Conservation (phyloP, 2,797 vertebrate genomes). For the Sparidentex hasta region DNA sequence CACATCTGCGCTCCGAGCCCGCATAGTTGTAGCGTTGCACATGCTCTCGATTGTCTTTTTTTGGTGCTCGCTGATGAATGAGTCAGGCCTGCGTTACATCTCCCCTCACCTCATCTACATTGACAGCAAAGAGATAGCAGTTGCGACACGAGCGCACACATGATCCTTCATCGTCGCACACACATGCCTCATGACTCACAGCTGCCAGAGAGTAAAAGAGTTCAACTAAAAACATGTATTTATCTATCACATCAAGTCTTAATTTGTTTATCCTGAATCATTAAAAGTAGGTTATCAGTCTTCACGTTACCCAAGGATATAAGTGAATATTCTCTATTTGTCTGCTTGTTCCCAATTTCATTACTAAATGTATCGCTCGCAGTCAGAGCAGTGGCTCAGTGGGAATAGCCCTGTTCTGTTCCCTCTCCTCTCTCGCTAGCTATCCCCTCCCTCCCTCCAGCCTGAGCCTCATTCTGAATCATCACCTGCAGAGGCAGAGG, state of each 20-base stretch:
- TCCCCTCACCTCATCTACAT: slow-evolving; percentile 72
- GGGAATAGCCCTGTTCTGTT: slow-evolving; percentile 1
- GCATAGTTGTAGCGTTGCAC: slow-evolving; percentile 52
- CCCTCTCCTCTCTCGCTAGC: neutral
- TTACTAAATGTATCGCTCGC: slow-evolving; percentile 29
- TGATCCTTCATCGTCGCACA: slow-evolving; percentile 12
- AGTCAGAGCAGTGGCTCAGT: slow-evolving; percentile 11
- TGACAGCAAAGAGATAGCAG: slow-evolving; percentile 65
- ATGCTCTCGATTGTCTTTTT: slow-evolving; percentile 56
- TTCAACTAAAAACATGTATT: slow-evolving; percentile 55
- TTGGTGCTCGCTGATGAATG: slow-evolving; percentile 61
- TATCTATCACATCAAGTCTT: slow-evolving; percentile 32
- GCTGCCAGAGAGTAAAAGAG: slow-evolving; percentile 35
- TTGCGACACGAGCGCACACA: neutral
- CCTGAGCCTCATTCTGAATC: slow-evolving; percentile 47
- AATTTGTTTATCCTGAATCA: slow-evolving; percentile 32
- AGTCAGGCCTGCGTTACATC: slow-evolving; percentile 65
- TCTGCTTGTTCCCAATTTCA: slow-evolving; percentile 30
- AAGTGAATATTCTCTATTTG: slow-evolving; percentile 31
- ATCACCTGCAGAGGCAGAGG: slow-evolving; percentile 60
- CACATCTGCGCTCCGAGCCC: neutral
- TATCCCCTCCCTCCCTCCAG: neutral
- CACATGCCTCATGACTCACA: slow-evolving; percentile 39
- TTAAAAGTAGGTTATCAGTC: slow-evolving; percentile 11
- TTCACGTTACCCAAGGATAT: neutral